Conservation (phyloP, 2,797 vertebrate species). For the Phyllotis vaccarum region DNA sequence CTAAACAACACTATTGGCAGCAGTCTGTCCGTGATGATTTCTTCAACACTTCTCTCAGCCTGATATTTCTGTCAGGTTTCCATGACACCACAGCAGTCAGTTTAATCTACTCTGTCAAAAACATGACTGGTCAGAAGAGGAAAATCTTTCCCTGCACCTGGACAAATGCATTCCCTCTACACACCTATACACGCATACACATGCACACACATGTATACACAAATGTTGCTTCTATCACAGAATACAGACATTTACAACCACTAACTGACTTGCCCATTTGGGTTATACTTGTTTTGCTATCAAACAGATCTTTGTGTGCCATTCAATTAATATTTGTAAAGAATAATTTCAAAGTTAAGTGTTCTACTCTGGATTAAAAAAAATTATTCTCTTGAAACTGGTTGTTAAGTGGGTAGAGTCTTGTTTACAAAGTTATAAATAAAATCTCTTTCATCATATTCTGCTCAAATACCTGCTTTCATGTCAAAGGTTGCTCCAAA, state of each 20-base stretch:
- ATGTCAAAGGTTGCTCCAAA: slow-evolving; percentile 19
- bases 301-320: not conserved
- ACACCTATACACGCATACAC: too few species aligned
- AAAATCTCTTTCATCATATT: slow-evolving; percentile 25
- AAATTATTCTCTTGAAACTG: slow-evolving; percentile 31
- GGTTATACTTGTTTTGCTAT: slow-evolving; percentile 29
- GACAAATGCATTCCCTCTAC: not conserved
- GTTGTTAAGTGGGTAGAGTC: slow-evolving; percentile 36
- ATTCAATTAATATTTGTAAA: slow-evolving; percentile 67
- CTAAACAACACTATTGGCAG: slow-evolving; percentile 27
- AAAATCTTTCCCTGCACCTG: not conserved
- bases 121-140: not conserved
- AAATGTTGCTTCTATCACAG: not conserved
- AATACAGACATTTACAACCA: slow-evolving; percentile 2
- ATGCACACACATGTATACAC: not conserved
- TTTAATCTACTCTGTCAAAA: slow-evolving; percentile 58
- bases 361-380: slow-evolving; percentile 11
- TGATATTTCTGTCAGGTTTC: slow-evolving; percentile 74
- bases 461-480: not conserved
- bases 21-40: slow-evolving; percentile 22
- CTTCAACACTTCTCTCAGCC: slow-evolving; percentile 32
- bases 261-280: not conserved
- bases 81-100: slow-evolving; percentile 65
- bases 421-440: slow-evolving; percentile 61
- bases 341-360: slow-evolving; percentile 46